Evolutionary conservation across 2,113 vertebrate species (phyloP), one percentile per base, ranked within the genome.

Genomic region (Elachura formosa): DNA sequence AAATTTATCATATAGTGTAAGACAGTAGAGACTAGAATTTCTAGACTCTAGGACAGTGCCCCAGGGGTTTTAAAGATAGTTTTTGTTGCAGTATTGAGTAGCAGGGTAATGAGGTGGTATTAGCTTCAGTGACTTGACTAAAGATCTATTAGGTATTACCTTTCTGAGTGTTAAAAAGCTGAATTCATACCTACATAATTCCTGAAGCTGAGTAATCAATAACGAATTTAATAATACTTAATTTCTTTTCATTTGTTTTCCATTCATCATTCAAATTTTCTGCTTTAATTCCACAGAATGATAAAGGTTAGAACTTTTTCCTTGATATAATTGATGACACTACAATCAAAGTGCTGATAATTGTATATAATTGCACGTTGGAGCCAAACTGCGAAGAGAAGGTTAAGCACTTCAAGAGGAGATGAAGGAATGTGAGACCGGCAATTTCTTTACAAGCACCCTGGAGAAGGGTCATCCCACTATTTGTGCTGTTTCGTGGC

Each of bases 271-370:
- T 84, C 38, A 56, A 28, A 66, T 73, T 83, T 94, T 91, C 29
- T 43, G 13, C 41, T 66, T 87, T 61, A 72, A 58, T 73, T 90
- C 38, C n/a, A 21, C 19, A 69, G 62, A 89, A 92, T 38, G 40
- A 76, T 61, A 71, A 95, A 87, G 77, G 66, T 87, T 94, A 89
- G 40, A 43, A 22, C 51, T 91, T 94, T 93, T 89, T 78, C 68
- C 38, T 28, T 52, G 43, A 34, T 72, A 8, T 92, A 96, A 95
- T 83, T 89, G 94, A 96, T 77, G 96, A 43, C 92, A 94, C 96
- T 94, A 94, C 94, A 96, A 96, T 95, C 96, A 96, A 91, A 93
- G 89, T 23, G 58, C 62, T 83, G 62, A 54, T 96, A 96, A 96
- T 94, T 95, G 74, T 82, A 83, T 89, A 45, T 93, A 96, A 97